Conservation (phyloP, 2,113 vertebrate genomes). For the Phoenicopterus ruber region DNA sequence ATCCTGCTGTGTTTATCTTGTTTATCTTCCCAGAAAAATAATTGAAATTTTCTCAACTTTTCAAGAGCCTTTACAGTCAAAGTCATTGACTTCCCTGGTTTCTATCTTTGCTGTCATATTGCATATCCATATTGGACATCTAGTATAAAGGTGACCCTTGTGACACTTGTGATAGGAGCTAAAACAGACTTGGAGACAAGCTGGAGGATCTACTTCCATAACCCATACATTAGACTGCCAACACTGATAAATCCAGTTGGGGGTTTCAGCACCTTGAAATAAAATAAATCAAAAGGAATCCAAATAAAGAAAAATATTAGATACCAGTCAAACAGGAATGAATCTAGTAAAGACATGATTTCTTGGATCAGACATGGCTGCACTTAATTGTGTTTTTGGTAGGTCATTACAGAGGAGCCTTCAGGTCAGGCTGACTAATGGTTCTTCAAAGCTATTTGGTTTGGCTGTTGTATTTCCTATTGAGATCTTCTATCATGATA, state of each 20-base stretch:
- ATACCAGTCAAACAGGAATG: neutral
- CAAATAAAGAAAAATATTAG: neutral
- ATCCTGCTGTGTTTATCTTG: neutral
- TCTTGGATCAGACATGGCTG: neutral
- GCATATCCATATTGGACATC: neutral
- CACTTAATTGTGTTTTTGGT: neutral
- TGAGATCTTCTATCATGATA: neutral
- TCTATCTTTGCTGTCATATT: neutral
- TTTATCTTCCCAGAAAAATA: neutral
- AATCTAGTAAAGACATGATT: neutral
- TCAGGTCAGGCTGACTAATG: neutral
- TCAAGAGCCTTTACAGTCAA: neutral
- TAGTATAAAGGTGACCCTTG: neutral
- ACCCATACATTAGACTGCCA: neutral
- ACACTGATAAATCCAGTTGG: neutral
- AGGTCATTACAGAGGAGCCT: neutral
- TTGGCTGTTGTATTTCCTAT: neutral
- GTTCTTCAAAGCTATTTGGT: neutral
- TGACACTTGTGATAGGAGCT: neutral
- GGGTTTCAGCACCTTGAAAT: neutral
- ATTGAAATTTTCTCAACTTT: neutral
- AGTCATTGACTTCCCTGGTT: neutral
- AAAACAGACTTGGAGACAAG: neutral
- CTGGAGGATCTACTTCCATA: neutral
- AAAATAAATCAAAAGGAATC: neutral